phyloP scores from a whole-genome alignment of 2,797 vertebrate genomes.

The Chanos chanos region DNA sequence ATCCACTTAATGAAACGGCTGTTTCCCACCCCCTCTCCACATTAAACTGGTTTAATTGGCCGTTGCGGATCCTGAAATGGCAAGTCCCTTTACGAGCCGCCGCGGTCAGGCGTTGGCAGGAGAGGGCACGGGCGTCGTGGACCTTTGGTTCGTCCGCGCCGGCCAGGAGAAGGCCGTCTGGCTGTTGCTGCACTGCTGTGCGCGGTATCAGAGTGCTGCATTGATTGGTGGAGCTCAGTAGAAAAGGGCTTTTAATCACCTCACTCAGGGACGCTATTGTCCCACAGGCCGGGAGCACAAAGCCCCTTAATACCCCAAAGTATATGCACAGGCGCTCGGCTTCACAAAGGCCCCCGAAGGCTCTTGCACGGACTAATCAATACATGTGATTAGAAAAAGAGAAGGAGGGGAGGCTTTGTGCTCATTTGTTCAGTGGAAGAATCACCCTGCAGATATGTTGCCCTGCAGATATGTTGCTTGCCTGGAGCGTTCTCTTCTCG shows the following conservation, averaged over 20 bases:
- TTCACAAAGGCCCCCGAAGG: conserved; percentile 46
- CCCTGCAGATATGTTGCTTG: not conserved
- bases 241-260: conserved; percentile 70
- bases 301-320: conserved; percentile 62
- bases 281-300: conserved; percentile 65
- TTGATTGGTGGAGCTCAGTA: conserved; percentile 73
- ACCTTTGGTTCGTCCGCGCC: not conserved
- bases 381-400: conserved; percentile 69
- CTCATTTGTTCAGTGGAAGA: conserved; percentile 54
- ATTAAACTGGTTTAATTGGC: conserved; percentile 74
- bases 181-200: conserved; percentile 44
- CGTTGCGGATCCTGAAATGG: conserved; percentile 60
- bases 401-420: conserved; percentile 54
- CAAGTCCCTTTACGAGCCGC: conserved; percentile 44
- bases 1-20: conserved; percentile 75
- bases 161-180: conserved; percentile 10
- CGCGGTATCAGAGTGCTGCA: conserved; percentile 59
- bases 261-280: conserved; percentile 68
- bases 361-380: conserved; percentile 65
- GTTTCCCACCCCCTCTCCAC: conserved; percentile 37
- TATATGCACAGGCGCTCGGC: conserved; percentile 61
- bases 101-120: conserved; percentile 7
- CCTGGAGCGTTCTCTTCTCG: conserved; percentile 17
- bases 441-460: conserved; percentile 41
- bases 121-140: conserved; percentile 55